Conservation (phyloP, 2,113 vertebrate genomes). For the Arothron firmamentum region DNA sequence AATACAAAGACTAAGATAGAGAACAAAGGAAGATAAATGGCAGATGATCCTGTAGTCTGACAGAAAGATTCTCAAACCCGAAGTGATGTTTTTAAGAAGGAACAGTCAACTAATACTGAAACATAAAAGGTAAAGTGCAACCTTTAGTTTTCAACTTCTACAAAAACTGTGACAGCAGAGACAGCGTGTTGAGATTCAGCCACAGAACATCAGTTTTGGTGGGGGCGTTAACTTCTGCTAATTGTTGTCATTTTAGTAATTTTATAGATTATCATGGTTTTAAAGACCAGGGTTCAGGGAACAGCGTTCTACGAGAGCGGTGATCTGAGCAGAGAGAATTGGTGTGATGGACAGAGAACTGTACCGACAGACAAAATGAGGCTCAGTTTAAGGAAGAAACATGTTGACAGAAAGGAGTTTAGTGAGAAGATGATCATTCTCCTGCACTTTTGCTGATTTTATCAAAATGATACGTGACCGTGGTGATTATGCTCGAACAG, state of each 20-base stretch:
- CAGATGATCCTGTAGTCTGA: too few relatives aligned
- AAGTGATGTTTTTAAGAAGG: too few relatives aligned
- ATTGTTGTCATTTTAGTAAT: slow-evolving; percentile 25
- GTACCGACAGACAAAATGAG: slow-evolving; percentile 5
- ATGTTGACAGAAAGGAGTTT: not conserved
- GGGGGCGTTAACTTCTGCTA: slow-evolving; percentile 34
- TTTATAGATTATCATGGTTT: slow-evolving; percentile 15
- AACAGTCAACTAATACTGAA: too few relatives aligned
- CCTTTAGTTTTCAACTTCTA: too few relatives aligned
- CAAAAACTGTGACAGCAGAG: not conserved
- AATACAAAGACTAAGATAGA: too few relatives aligned
- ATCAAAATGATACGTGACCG: too few relatives aligned
- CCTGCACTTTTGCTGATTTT: not conserved
- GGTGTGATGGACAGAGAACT: slow-evolving; percentile 10
- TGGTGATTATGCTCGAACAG: too few relatives aligned
- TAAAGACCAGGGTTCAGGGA: slow-evolving; percentile 22
- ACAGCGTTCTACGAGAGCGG: slow-evolving; percentile 1
- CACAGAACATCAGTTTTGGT: slow-evolving; percentile 35
- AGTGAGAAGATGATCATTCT: not conserved
- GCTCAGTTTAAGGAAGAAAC: not conserved
- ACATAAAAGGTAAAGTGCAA: too few relatives aligned
- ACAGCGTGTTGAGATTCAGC: not conserved
- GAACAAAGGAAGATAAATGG: too few relatives aligned
- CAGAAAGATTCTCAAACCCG: too few relatives aligned
- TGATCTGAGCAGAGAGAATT: not conserved